Evolutionary conservation across 1,140 invertebrate genomes (phyloP).

Genomic region (Procambarus virginalis): DNA sequence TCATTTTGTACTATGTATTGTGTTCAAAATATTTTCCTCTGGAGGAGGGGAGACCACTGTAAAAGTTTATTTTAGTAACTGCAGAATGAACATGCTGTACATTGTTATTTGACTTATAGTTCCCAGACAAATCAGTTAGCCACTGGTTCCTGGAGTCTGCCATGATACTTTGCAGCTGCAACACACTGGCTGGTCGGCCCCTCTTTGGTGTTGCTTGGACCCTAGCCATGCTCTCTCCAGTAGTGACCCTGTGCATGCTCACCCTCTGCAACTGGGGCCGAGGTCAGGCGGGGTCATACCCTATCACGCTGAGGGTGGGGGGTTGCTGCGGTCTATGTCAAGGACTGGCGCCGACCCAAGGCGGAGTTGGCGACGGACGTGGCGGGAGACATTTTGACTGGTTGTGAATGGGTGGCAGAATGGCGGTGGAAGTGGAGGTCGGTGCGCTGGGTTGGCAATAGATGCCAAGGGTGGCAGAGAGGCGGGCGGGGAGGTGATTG

Average conservation of each 20-base stretch:
- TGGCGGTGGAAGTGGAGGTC: constrained; percentile 31
- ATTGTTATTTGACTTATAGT: neutral
- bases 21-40: too few species aligned
- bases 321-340: constrained; percentile 23
- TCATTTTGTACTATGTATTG: too few species aligned
- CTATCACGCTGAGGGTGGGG: constrained; percentile 32
- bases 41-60: neutral
- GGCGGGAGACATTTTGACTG: constrained; percentile 39
- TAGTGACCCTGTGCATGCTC: neutral
- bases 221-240: neutral
- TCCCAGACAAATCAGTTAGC: neutral
- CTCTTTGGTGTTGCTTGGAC: neutral
- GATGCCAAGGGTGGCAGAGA: constrained; percentile 51
- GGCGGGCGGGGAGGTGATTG: constrained; percentile 43
- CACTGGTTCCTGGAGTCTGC: constrained; percentile 4
- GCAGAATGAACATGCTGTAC: neutral
- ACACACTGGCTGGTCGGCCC: constrained; percentile 8
- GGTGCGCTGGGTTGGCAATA: neutral
- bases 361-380: constrained; percentile 59
- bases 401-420: constrained; percentile 48
- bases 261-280: constrained; percentile 16
- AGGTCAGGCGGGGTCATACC: constrained; percentile 26
- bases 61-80: neutral
- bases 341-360: constrained; percentile 57
- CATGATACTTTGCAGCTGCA: neutral